A percentile compares a stretch with the other conserved stretches of the same genome.
phyloP scores from a whole-genome alignment of 1,140 invertebrate species.

The Coenobita brevimanus region DNA sequence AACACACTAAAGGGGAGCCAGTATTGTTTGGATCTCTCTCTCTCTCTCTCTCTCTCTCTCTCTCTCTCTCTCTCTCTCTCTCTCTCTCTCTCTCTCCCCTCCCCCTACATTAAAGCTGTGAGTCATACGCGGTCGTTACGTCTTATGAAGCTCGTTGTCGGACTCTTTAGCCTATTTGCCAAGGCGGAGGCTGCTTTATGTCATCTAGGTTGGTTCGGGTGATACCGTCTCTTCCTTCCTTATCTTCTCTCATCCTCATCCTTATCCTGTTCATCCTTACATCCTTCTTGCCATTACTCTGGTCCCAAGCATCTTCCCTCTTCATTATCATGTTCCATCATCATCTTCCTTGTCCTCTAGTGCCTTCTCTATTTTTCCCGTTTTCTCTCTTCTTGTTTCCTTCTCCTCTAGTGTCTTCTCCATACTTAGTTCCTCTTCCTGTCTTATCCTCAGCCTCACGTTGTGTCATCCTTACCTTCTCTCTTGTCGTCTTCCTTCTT shows the following conservation, averaged over 20 bases:
- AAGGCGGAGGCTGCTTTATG: conserved; percentile 53
- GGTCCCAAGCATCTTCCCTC: too few species aligned
- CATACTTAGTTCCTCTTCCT: too few species aligned
- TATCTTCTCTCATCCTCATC: neutral
- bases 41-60: neutral
- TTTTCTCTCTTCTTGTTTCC: too few species aligned
- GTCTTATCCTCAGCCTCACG: too few species aligned
- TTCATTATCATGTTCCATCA: neutral
- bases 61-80: neutral
- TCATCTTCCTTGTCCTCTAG: neutral
- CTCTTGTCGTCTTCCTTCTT: too few species aligned
- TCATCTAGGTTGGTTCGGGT: conserved; percentile 35
- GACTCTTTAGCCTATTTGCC: conserved; percentile 48
- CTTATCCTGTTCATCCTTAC: neutral
- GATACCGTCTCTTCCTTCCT: neutral
- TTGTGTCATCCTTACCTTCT: too few species aligned
- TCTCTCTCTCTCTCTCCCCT: neutral
- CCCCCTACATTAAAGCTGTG: conserved; percentile 40
- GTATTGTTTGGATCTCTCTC: neutral
- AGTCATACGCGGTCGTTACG: conserved; percentile 50
- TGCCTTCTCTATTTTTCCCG: neutral
- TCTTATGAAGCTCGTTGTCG: conserved; percentile 53
- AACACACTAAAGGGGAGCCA: too few species aligned
- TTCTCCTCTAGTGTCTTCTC: too few species aligned
- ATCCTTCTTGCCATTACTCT: neutral